Evolutionary conservation across 2,113 vertebrate genomes (phyloP), one percentile per base, ranked within the genome.

Genomic region (Polypterus bichir): DNA sequence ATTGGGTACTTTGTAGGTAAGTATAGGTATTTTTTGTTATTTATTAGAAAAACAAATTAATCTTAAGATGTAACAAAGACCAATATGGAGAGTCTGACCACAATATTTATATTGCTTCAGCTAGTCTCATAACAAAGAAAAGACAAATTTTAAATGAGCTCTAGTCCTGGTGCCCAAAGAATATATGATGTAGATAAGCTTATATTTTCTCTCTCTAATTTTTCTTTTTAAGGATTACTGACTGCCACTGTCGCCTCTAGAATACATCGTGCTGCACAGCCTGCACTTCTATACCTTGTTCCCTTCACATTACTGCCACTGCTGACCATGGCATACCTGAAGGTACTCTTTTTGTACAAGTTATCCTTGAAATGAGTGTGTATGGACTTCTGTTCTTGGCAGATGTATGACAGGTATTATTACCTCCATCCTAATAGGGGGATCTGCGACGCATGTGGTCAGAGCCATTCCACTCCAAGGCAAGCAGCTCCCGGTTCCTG

Each of bases 371-470:
- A n/a, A 9, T 5, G 4, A 2, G 61, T 61, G 59, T 61, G 47
- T 61, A 11, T 1, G 49, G 10, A 5, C 46, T 2, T 3, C 2
- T 9, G 49, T 10, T 1, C 63, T 66, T 66, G 59, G 60, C 60
- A 27, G 27, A 27, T 27, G 27, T 2, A 2, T 60, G 59, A 51
- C 10, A 3, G n/a, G 27, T 53, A n/a, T n/a, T 60, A 3, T 61
- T 27, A 27, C 27, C 27, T 27, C 27, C 27, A 27, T 49, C 48
- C 44, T 27, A 10, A 4, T 73, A 99, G 96, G 96, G 96, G 44
- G 96, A 99, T 81, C 84, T 99, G 71, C 89, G 96, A 62, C 90
- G 96, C 81, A 99, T 99, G 96, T 99, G 96, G 96, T 99, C 96
- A 5, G 95, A 99, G 81, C 96, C 96, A 9, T 99, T 99, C 83